A percentile compares a stretch with the other conserved stretches of the same genome.
Conservation (phyloP, 23 tunicate species). For the Halocynthia aurantium region DNA sequence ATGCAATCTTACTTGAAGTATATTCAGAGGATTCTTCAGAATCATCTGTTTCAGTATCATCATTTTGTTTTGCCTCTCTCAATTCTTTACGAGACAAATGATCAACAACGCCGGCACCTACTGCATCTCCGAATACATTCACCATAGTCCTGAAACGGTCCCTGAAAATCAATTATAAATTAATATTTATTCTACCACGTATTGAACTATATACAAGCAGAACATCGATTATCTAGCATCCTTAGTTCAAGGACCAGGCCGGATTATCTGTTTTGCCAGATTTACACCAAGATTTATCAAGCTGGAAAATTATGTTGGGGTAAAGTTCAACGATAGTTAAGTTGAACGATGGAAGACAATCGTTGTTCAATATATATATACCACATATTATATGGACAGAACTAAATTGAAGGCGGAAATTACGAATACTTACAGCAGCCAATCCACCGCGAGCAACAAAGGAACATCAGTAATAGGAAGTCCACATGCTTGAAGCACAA, state of each 20-base stretch:
- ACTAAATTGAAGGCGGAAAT: background rate
- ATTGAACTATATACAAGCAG: too few relatives aligned
- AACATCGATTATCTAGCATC: too few relatives aligned
- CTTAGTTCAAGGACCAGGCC: too few relatives aligned
- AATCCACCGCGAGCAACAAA: conserved; percentile 30
- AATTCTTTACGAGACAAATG: conserved; percentile 35
- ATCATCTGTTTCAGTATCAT: background rate
- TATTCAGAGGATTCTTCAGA: background rate
- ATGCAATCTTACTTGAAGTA: background rate
- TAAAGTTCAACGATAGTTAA: too few relatives aligned
- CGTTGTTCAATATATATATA: too few relatives aligned
- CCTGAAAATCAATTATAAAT: conserved; percentile 1
- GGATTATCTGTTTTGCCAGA: too few relatives aligned
- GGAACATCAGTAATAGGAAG: conserved; percentile 33
- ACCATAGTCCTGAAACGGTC: conserved; percentile 32
- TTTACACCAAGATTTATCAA: too few relatives aligned
- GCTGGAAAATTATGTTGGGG: too few relatives aligned
- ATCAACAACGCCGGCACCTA: conserved; percentile 42
- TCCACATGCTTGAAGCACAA: conserved; percentile 41
- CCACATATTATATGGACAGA: background rate
- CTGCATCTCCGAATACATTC: conserved; percentile 46
- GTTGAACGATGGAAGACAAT: too few relatives aligned
- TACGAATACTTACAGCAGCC: conserved; percentile 33
- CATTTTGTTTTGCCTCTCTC: background rate
- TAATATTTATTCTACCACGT: too few relatives aligned